These are phyloP conservation scores for Phenganax subtilis DNA, from an alignment of 92 coral and sea anemone species.

Conservation along the genomic window DNA sequence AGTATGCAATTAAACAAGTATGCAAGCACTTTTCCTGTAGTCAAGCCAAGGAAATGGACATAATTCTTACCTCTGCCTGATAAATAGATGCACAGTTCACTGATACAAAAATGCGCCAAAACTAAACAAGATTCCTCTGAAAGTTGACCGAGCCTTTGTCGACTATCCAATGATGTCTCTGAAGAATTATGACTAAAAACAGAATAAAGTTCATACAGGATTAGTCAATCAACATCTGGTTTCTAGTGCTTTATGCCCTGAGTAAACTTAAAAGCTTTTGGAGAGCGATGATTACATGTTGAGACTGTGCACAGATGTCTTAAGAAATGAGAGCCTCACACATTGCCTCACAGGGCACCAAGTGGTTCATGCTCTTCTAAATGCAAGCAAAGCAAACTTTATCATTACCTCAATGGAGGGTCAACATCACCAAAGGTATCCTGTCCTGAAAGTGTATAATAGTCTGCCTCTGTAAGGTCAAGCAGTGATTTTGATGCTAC, in stretches of 20 bases:
- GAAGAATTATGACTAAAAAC: constrained; percentile 28
- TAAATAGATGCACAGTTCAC: constrained; percentile 72
- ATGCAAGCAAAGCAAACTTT: neutral
- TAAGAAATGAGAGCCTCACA: too few species aligned
- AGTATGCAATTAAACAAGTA: neutral
- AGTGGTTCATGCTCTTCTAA: neutral
- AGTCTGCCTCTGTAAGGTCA: constrained; percentile 28
- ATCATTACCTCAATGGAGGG: constrained; percentile 25
- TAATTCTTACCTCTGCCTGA: constrained; percentile 73
- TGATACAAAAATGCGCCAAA: constrained; percentile 67
- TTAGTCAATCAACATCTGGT: neutral
- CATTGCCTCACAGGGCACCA: too few species aligned
- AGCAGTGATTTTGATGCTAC: constrained; percentile 10
- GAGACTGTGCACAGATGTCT: too few species aligned
- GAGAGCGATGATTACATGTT: too few species aligned
- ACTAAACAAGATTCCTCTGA: constrained; percentile 87
- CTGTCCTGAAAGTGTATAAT: constrained; percentile 12
- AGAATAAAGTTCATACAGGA: neutral
- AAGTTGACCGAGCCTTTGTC: constrained; percentile 41
- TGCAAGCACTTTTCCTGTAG: neutral
- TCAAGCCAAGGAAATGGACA: neutral
- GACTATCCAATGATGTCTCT: constrained; percentile 31
- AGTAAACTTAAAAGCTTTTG: too few species aligned
- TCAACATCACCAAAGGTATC: neutral
- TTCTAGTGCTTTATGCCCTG: too few species aligned